These are phyloP conservation scores for Euspilapteryx auroguttella DNA, from an alignment of 2,888 invertebrate genomes.

Conservation along the genomic window DNA sequence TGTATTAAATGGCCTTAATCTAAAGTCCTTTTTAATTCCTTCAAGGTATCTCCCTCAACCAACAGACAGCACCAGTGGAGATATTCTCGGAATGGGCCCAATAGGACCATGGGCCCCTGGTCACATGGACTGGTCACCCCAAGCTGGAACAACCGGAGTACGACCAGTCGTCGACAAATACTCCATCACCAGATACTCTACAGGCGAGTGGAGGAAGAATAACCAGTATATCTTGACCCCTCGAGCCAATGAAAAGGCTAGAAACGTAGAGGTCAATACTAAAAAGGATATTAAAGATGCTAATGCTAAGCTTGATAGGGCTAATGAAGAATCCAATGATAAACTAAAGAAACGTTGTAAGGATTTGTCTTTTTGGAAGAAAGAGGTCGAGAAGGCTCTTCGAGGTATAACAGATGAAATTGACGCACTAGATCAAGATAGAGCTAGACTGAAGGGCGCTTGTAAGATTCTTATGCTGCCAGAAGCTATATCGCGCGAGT, in stretches of 20 bases:
- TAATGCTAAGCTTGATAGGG: constrained; percentile 56
- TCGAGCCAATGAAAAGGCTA: constrained; percentile 28
- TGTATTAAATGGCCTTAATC: no score
- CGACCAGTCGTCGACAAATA: constrained; percentile 79
- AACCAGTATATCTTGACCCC: constrained; percentile 53
- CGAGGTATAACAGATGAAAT: constrained; percentile 69
- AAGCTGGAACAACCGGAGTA: constrained; percentile 72
- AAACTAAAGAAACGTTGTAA: constrained; percentile 23
- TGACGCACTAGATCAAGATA: constrained; percentile 63
- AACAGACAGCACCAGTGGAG: constrained; percentile 40
- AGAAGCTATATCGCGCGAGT: constrained; percentile 72
- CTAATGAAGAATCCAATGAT: constrained; percentile 44
- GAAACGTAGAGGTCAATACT: constrained; percentile 17
- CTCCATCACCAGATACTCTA: constrained; percentile 72
- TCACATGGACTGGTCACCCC: constrained; percentile 72
- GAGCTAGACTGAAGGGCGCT: constrained; percentile 67
- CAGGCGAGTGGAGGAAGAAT: constrained; percentile 71
- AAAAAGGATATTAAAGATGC: constrained; percentile 47
- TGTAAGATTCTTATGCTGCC: constrained; percentile 68
- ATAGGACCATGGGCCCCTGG: constrained; percentile 77
- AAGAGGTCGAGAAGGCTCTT: constrained; percentile 65
- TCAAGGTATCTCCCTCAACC: constrained; percentile 41
- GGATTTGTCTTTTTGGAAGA: constrained; percentile 67
- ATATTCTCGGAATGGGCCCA: constrained; percentile 38
- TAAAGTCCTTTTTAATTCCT: no score